Base-by-base conservation (phyloP, 2,888 invertebrate species). In the Altica lythri region DNA sequence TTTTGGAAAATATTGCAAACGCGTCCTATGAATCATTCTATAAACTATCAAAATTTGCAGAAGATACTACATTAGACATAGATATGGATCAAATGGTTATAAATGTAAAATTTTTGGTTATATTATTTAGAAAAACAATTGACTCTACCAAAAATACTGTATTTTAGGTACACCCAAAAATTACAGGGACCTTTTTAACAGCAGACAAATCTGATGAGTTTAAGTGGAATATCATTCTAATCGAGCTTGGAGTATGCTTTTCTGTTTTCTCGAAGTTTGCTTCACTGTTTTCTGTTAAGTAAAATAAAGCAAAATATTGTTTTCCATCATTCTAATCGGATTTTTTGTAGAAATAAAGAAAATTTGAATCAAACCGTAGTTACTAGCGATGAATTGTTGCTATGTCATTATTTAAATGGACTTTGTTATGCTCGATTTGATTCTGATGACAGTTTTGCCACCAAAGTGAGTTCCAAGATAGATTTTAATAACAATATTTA, bases 231-330 rank as follows among this genome's bases (percentile, higher is more conserved):
- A 74, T 80, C 0, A 78, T 84, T 1, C 81, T 88, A 77, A 86
- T 86, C 0, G 88, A 89, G 64, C 73, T 80, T 4, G 88, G 88
- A 0, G 76, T 80, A 0, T 89, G 88, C 62, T 83, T 83, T 67
- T 78, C 80, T 2, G 81, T 84, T 19, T 88, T 87, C 66, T 84
- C 86, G 0, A 71, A 81, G 18, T 81, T 84, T 5, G 63, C 81
- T 0, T 66, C 75, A 29, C 77, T 83, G 48, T 72, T 82, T 0
- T 73, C 78, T 4, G 69, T 81, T 1, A 68, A 64, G 83, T 83
- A 66, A 72, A 76, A 63, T 44, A 29, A 40, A 42, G 14, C 1
- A 18, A 18, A 42, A 27, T 55, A 53, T 25, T 38, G 27, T 17
- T 54, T 48, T 40, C 34, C 46, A n/a, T 1, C 13, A 17, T n/a